Base-by-base conservation (phyloP, 2,888 invertebrate genomes). In the Meiosimyza decipiens region DNA sequence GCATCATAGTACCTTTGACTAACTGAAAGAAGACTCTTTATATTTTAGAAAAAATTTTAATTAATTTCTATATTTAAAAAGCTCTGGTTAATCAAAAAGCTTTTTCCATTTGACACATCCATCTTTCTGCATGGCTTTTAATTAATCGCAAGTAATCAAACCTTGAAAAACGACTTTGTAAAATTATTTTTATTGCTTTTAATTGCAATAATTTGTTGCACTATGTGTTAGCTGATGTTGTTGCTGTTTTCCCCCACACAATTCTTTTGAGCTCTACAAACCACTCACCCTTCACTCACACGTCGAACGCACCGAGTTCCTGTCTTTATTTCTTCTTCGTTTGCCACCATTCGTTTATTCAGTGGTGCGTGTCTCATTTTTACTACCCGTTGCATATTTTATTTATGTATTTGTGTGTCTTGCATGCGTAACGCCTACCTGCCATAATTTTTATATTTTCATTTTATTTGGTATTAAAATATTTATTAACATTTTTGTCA, bases 391-490 rank as follows among this genome's bases (percentile, higher is more conserved):
- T 28, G n/a, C n/a, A 18, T 9, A 40, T 9, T 9, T 40, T 7
- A 40, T 9, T 40, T 47, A 52, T 71, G n/a, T 71, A 64, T 51
- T 68, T 72, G 63, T 63, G 63, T 68, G 68, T 55, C 55, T 52
- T 66, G 63, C 68, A 72, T 68, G 68, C 68, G 72, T 68, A 55
- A 67, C 72, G 68, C 72, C 72, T 72, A 72, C 67, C 28, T 59
- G 33, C 57, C 7, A 15, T 57, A 15, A 40, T 40, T 40, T 40
- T 40, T 6, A 7, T 7, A 40, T 1, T 40, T 40, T 40, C 5
- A 9, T 40, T 40, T 40, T 40, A 9, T 9, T 40, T 40, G 4
- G 9, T 9, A 9, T 40, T 40, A 40, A 40, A 2, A 6, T 40
- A 40, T 40, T 40, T 40, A 40, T 40, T 40, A 9, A 6, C 9